Percentiles rank a stretch among this genome's conserved stretches.
Conservation (phyloP, 2,797 vertebrate genomes). For the Arnoldichthys spilopterus region DNA sequence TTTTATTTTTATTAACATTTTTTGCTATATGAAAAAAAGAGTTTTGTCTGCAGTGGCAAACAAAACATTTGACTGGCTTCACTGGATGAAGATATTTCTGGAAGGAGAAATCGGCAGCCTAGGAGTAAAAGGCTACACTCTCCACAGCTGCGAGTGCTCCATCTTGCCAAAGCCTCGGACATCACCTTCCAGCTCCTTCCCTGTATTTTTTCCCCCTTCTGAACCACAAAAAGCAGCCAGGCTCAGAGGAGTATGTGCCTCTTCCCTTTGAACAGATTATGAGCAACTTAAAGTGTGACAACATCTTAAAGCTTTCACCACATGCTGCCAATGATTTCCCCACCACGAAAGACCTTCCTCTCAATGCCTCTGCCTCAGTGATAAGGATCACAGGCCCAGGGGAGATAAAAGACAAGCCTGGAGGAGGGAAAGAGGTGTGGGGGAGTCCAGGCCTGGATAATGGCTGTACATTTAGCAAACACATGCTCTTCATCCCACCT, state of each 20-base stretch:
- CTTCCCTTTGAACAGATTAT: conserved; percentile 87
- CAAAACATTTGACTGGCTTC: conserved; percentile 38
- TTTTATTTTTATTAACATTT: conserved; percentile 1
- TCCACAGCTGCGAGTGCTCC: conserved; percentile 60
- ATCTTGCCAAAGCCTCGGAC: conserved; percentile 10
- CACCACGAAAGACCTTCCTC: conserved; percentile 82
- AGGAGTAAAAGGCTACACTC: conserved; percentile 51
- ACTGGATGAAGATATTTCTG: conserved; percentile 66
- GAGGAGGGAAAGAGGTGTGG: conserved; percentile 54
- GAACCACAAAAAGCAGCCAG: conserved; percentile 64
- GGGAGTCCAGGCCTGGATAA: conserved; percentile 70
- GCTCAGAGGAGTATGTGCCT: conserved; percentile 74
- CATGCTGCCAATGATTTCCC: conserved; percentile 83
- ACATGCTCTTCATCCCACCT: conserved; percentile 71
- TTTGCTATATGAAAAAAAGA: conserved; percentile 47
- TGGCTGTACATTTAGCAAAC: conserved; percentile 76
- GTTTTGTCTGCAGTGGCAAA: not conserved
- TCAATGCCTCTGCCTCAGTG: conserved; percentile 79
- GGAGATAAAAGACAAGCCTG: conserved; percentile 76
- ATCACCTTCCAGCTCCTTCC: conserved; percentile 54
- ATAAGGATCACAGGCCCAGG: conserved; percentile 77
- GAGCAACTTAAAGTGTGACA: conserved; percentile 90
- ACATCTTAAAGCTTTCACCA: conserved; percentile 86
- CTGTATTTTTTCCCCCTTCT: conserved; percentile 41
- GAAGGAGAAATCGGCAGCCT: conserved; percentile 12